Base-by-base conservation (phyloP, 2,797 vertebrate genomes). In the Aulostomus chinensis region DNA sequence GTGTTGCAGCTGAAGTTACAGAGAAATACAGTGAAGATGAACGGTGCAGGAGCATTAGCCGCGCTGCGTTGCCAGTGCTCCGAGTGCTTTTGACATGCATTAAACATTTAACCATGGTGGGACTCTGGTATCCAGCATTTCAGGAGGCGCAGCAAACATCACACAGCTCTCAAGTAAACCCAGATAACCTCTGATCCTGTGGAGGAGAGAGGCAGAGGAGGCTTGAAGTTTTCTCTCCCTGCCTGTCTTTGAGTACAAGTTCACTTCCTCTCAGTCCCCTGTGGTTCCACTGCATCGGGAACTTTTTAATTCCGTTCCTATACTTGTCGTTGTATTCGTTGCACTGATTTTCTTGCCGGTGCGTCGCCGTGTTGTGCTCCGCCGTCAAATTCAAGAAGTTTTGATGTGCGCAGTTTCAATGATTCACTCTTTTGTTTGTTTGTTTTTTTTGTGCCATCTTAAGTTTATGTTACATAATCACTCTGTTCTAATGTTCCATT, bases 111-210 rank as follows among this genome's bases (percentile, higher is more conserved):
- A 51, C 45, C n/a, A 5, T 4, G 37, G 39, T 12, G 18, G 32
- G 63, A 65, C 28, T 52, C 54, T 53, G 30, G 39, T 41, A 55
- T 54, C 36, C 33, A 38, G 49, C 9, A 0, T 58, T 63, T 62
- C 16, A 48, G 45, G 33, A 16, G 13, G 47, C 4, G 7, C 47
- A 20, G 41, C 9, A 70, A 53, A 69, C 63, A 68, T 62, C 55
- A 58, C 18, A 68, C 45, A 56, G 52, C 25, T 65, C 52, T 52
- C 36, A 61, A 49, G 61, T 45, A 60, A 40, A 51, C 36, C 51
- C 36, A 2, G 62, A 68, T 68, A 72, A 79, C 52, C 60, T 76
- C 42, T 47, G 58, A 76, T 70, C 36, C 54, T 5, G 32, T 17
- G 16, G 25, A 32, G 22, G 5, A 50, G 43, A 29, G 38, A 54